These are phyloP conservation scores for Patella caerulea DNA, from an alignment of 2,888 invertebrate species.

Conservation along the genomic window DNA sequence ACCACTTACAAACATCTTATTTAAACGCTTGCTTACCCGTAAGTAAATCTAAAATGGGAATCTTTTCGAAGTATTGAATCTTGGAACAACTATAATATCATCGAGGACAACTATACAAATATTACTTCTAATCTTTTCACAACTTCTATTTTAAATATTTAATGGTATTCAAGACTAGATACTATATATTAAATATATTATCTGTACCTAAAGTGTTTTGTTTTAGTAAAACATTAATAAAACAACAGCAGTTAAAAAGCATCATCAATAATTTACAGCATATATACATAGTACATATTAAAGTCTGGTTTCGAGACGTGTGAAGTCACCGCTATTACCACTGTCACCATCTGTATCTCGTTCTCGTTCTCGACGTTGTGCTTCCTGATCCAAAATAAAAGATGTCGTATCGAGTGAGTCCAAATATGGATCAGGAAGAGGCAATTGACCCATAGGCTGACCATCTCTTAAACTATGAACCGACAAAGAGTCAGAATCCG, in stretches of 20 bases:
- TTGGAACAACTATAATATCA: too few species aligned
- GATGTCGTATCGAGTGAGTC: conserved; percentile 34
- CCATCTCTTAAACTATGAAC: conserved; percentile 35
- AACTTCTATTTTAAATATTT: too few species aligned
- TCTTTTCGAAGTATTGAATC: too few species aligned
- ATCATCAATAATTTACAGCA: background rate
- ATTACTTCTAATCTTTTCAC: too few species aligned
- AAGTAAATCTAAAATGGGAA: too few species aligned
- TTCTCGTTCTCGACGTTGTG: conserved; percentile 29
- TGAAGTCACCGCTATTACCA: conserved; percentile 28
- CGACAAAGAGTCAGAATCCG: conserved; percentile 56
- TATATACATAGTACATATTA: conserved; percentile 4
- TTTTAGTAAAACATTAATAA: too few species aligned
- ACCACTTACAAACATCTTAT: too few species aligned
- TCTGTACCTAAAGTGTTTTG: too few species aligned
- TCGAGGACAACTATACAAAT: too few species aligned
- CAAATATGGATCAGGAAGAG: conserved; percentile 32
- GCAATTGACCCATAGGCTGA: conserved; percentile 30
- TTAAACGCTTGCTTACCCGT: too few species aligned
- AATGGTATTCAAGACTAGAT: too few species aligned
- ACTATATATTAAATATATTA: too few species aligned
- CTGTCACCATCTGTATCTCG: conserved; percentile 39
- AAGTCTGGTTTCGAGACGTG: conserved; percentile 30
- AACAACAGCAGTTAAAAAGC: conserved; percentile 1
- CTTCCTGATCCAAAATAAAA: conserved; percentile 30